Base-by-base conservation (phyloP, 2,888 invertebrate genomes). In the Meiosimyza platycephala region DNA sequence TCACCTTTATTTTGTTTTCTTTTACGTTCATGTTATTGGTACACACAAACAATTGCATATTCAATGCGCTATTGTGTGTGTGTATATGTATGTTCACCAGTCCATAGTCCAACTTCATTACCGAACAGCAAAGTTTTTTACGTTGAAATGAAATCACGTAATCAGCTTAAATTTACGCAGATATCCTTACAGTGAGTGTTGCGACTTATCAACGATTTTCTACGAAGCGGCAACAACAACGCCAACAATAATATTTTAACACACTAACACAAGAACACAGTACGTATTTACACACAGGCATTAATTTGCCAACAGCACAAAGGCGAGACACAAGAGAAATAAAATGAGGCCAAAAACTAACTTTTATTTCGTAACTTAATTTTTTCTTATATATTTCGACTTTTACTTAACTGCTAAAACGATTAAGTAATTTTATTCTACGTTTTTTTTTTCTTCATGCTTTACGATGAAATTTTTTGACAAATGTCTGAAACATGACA, bases 101-200 rank as follows among this genome's bases (percentile, higher is more conserved):
- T 40, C 9, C 9, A 7, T 9, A 9, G 40, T 40, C 9, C 40
- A 6, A 40, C 40, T 40, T 9, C 5, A 40, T 40, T 6, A 9
- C 40, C 2, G 40, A 9, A 40, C 40, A 40, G 40, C 9, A 40
- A 40, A 40, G 1, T 9, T 40, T 40, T 62, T 18, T 12, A 1
- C 15, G 50, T 40, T 18, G 22, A 64, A 64, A 64, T 64, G 51
- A 51, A 28, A 64, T 64, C 51, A 64, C 51, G 51, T 64, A 64
- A 64, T 64, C 64, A 51, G 64, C 64, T 64, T 64, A 64, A 64
- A 64, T 64, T 12, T 15, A 51, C 64, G 51, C 59, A 60, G 40
- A 40, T 28, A 12, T 13, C 7, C 28, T 12, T 2, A 57, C 28
- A 57, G 28, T 57, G 28, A 22, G 57, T 57, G 6, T 55, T 55